Percentiles rank a stretch among this genome's conserved stretches.
Conservation (phyloP, 2,113 vertebrate genomes). For the Amphilophus citrinellus region DNA sequence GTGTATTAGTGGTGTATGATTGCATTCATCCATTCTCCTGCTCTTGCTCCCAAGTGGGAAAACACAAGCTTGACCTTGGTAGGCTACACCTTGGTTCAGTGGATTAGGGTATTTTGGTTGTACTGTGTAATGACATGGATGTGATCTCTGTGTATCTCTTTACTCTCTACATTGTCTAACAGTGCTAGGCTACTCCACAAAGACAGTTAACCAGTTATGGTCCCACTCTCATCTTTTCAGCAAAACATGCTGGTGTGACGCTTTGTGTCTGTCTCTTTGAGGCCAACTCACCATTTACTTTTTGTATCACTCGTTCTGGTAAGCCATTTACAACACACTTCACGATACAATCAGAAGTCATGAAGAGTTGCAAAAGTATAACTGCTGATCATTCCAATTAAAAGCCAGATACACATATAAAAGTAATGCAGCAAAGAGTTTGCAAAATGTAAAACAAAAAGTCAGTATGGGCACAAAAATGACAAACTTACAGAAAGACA, state of each 20-base stretch:
- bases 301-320: neutral
- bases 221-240: neutral
- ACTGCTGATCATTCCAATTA: neutral
- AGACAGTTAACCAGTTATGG: neutral
- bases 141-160: neutral
- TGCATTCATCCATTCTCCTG: constrained; percentile 39
- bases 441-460: too few relatives aligned
- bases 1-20: constrained; percentile 47
- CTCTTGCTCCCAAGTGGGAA: constrained; percentile 19
- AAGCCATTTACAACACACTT: neutral
- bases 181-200: neutral
- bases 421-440: too few relatives aligned
- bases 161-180: neutral
- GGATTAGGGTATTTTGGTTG: neutral
- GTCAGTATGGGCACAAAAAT: too few relatives aligned
- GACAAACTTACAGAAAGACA: too few relatives aligned
- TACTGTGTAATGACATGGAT: neutral
- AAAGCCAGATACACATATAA: neutral
- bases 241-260: neutral
- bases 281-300: neutral
- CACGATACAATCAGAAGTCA: neutral
- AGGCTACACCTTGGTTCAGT: constrained; percentile 1
- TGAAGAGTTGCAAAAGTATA: neutral
- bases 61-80: constrained; percentile 46
- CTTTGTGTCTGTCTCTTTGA: neutral